Evolutionary conservation across 2,888 invertebrate species (phyloP).

Genomic region (Eupithecia inturbata): DNA sequence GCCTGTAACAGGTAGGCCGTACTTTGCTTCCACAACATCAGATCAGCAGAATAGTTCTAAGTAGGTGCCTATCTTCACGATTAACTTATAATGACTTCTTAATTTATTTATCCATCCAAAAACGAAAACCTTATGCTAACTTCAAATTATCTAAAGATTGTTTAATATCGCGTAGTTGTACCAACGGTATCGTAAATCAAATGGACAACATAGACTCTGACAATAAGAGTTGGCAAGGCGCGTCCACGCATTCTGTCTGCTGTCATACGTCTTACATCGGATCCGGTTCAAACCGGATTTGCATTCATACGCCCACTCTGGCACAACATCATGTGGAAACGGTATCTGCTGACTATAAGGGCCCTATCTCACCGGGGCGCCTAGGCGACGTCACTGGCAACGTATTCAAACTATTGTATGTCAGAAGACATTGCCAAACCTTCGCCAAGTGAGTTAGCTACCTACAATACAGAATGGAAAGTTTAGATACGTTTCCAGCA

Average conservation of each 20-base stretch:
- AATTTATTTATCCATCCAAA: no score
- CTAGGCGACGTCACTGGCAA: neutral
- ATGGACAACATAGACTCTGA: neutral
- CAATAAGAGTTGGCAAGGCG: neutral
- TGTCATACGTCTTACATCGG: neutral
- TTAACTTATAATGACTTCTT: neutral
- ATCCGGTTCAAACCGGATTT: conserved; percentile 6
- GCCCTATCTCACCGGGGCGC: neutral
- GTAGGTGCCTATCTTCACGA: no score
- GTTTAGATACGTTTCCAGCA: no score
- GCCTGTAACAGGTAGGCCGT: no score
- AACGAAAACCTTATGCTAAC: no score
- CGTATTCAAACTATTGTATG: neutral
- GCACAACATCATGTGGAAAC: neutral
- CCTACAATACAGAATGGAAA: no score
- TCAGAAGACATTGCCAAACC: neutral
- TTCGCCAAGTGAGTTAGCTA: no score
- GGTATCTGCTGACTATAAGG: neutral
- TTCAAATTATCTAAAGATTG: neutral
- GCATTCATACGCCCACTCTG: neutral
- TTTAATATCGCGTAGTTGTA: neutral
- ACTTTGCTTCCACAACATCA: no score
- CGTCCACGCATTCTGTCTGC: neutral
- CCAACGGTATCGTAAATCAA: neutral
- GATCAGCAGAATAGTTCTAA: no score